A percentile compares a stretch with the other conserved stretches of the same genome.
Evolutionary conservation across 2,797 vertebrate genomes (phyloP).

Genomic region (Okamejei kenojei): DNA sequence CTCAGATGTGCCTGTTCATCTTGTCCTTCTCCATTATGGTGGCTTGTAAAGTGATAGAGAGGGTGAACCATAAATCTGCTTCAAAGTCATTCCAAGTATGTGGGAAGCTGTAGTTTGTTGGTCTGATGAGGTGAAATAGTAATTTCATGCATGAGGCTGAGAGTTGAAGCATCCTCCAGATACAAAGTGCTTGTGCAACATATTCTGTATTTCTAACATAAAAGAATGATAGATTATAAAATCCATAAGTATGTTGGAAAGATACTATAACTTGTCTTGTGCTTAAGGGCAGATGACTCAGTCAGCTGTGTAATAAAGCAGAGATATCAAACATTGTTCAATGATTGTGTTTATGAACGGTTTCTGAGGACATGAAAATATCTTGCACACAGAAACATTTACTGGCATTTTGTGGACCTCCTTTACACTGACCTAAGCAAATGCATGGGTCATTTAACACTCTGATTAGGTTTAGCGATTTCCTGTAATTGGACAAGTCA

Average conservation of each 20-base stretch:
- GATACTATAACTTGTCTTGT: not conserved
- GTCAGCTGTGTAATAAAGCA: not conserved
- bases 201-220: not conserved
- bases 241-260: not conserved
- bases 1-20: not conserved
- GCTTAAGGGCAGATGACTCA: not conserved
- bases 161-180: not conserved
- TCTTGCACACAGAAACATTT: not conserved
- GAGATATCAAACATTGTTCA: not conserved
- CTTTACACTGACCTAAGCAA: not conserved
- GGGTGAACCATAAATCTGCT: not conserved
- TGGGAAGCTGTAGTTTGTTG: not conserved
- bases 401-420: not conserved
- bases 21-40: not conserved
- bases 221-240: conserved; percentile 11
- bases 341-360: not conserved
- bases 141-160: no score
- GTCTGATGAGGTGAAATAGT: no score
- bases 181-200: not conserved
- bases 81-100: not conserved
- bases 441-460: not conserved
- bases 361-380: not conserved
- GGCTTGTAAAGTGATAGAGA: not conserved
- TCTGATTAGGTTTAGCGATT: not conserved
- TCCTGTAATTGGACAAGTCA: not conserved